Conservation (phyloP, 2,888 invertebrate species). For the Alloplasta piceator region DNA sequence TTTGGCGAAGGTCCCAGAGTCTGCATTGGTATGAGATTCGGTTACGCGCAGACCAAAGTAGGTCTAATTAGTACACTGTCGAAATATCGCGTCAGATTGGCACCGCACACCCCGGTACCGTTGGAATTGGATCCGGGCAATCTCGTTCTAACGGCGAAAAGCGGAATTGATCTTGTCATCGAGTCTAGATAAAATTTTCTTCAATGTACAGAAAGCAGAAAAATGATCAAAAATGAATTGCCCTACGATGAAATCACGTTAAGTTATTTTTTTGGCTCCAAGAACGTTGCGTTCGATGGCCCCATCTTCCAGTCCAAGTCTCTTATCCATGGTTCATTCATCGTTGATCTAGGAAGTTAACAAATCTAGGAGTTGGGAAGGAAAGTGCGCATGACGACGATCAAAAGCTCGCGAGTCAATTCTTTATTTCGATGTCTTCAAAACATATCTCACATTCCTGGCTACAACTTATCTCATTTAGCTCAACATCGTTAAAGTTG, state of each 20-base stretch:
- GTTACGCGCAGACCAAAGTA: slow-evolving; percentile 72
- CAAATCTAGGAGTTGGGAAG: no score
- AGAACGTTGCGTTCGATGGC: no score
- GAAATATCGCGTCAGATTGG: slow-evolving; percentile 65
- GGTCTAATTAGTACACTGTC: slow-evolving; percentile 70
- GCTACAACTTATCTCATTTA: slow-evolving; percentile 3
- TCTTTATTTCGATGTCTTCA: slow-evolving; percentile 36
- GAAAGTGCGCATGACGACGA: no score
- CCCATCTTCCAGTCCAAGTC: no score
- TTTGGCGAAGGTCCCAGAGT: slow-evolving; percentile 78
- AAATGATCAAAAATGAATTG: background rate
- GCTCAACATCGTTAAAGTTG: slow-evolving; percentile 2
- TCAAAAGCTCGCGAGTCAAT: background rate
- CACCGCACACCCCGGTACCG: slow-evolving; percentile 64
- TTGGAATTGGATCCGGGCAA: slow-evolving; percentile 64
- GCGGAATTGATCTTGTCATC: slow-evolving; percentile 59
- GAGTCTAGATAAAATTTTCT: slow-evolving; percentile 5
- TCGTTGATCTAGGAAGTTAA: no score
- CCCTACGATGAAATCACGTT: background rate
- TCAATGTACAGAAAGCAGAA: background rate
- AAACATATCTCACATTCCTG: slow-evolving; percentile 31
- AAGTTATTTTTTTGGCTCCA: no score
- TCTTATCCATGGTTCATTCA: no score
- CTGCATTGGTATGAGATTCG: slow-evolving; percentile 78
- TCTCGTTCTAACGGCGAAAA: slow-evolving; percentile 55